These are phyloP conservation scores for Onychomys torridus DNA, from an alignment of 2,797 vertebrate genomes.

Conservation along the genomic window DNA sequence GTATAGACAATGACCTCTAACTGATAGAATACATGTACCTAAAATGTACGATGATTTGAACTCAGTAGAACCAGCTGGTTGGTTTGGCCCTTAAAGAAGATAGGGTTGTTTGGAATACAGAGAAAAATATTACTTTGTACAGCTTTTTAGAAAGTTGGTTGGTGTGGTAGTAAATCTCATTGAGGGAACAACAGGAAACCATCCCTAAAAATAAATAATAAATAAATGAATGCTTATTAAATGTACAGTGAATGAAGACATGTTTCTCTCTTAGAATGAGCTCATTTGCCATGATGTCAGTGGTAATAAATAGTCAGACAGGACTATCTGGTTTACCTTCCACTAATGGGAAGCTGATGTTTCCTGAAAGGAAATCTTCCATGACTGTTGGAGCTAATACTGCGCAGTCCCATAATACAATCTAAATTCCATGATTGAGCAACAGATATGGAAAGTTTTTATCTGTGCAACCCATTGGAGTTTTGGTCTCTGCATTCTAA, in stretches of 20 bases:
- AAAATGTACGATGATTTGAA: neutral
- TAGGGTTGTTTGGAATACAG: neutral
- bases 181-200: neutral
- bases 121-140: neutral
- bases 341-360: neutral
- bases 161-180: neutral
- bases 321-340: neutral
- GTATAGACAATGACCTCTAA: neutral
- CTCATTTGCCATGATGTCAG: constrained; percentile 8
- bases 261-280: constrained; percentile 1
- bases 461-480: constrained; percentile 27
- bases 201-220: neutral
- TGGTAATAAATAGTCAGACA: neutral
- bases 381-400: neutral
- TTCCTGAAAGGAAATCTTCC: neutral
- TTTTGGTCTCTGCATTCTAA: constrained; percentile 32
- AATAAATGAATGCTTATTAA: neutral
- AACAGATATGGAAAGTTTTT: neutral
- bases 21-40: neutral
- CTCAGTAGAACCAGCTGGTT: neutral
- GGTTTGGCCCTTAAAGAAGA: neutral
- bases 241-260: neutral
- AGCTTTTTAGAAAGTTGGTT: neutral
- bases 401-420: neutral
- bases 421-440: neutral